Base-by-base conservation (phyloP, 2,113 vertebrate genomes). In the Hemicordylus capensis region DNA sequence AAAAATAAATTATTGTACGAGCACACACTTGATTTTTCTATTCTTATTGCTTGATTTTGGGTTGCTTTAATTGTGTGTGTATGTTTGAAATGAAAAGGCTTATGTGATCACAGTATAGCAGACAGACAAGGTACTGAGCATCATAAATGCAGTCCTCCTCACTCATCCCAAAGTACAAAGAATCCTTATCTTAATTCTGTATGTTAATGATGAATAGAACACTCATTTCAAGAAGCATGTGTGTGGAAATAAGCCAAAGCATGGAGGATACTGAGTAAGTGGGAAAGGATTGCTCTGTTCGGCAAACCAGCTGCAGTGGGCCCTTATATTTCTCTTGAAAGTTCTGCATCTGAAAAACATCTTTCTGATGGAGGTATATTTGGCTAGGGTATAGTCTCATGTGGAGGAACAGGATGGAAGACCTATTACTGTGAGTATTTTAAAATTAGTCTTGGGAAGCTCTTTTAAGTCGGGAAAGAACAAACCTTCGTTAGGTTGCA, bases 351-450 rank as follows among this genome's bases (percentile, higher is more conserved):
- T 78, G 28, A 78, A 24, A 8, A 78, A 61, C 24, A 22, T 19
- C 19, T 44, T n/a, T 19, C 39, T 58, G 39, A 58, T 22, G 14
- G 9, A n/a, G n/a, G n/a, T n/a, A 22, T 66, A 42, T 66, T 69
- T 84, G 83, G 87, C n/a, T 48, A 8, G 61, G 86, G 3, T 87
- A 44, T 14, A 84, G 2, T 85, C 61, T 85, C 37, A 69, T 83
- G 34, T 81, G 76, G 14, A 11, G 51, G 3, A 6, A 74, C 78
- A n/a, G n/a, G n/a, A n/a, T 83, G 54, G 86, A 91, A 92, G 75
- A 44, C 46, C 89, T 51, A 73, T 87, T 87, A 46, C 61, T 22
- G 20, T 83, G 15, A 11, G 17, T 83, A 4, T 70, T 82, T 85
- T 89, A 0, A 4, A 8, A 56, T 70, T 46, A 4, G 1, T 84